These are phyloP conservation scores for Cromileptes altivelis DNA, from an alignment of 2,113 vertebrate genomes.

Conservation along the genomic window DNA sequence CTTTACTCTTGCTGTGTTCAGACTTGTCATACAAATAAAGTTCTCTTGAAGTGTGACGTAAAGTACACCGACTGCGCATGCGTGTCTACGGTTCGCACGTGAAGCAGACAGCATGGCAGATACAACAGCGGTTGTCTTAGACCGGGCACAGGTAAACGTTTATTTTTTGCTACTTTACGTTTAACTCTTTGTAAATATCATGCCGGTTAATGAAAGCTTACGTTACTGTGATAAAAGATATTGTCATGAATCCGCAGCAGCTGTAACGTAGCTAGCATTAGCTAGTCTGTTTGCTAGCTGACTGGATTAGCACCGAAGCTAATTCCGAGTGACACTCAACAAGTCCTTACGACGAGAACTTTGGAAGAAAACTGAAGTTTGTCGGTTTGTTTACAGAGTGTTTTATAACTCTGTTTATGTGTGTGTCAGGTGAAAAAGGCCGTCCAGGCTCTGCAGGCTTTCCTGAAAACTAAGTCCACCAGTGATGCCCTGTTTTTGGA, in stretches of 20 bases:
- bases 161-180: rapidly evolving
- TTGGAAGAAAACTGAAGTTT: background rate
- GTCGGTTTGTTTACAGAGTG: rapidly evolving
- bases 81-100: slow-evolving; percentile 48
- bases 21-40: slow-evolving; percentile 52
- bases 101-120: slow-evolving; percentile 77
- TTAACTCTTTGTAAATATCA: rapidly evolving
- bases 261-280: background rate
- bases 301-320: slow-evolving; percentile 36
- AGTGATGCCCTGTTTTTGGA: slow-evolving; percentile 78
- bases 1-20: background rate
- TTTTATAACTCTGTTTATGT: background rate
- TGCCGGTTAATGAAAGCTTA: rapidly evolving
- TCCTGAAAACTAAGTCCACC: slow-evolving; percentile 79
- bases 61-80: slow-evolving; percentile 37
- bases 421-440: slow-evolving; percentile 89
- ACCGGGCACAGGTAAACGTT: slow-evolving; percentile 73
- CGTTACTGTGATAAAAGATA: rapidly evolving
- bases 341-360: rapidly evolving
- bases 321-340: background rate
- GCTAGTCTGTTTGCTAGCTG: background rate
- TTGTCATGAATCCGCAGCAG: background rate
- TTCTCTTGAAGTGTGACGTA: slow-evolving; percentile 43
- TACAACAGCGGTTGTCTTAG: slow-evolving; percentile 26
- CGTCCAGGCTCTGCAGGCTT: slow-evolving; percentile 86